Conservation (phyloP, 2,797 vertebrate species). For the Capromys pilorides region DNA sequence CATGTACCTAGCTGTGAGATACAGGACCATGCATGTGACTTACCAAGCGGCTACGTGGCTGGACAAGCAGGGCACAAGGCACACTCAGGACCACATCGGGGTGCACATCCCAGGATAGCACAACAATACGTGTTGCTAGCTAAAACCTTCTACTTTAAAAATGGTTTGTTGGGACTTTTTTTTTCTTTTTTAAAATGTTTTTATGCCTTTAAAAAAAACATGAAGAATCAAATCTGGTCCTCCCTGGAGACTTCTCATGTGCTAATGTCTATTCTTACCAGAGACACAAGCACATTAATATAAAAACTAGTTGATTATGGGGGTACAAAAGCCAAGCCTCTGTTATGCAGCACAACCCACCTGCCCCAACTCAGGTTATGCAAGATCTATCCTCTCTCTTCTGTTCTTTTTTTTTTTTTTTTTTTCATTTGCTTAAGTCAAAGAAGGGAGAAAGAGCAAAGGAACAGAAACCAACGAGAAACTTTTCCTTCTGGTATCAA, state of each 20-base stretch:
- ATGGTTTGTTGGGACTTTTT: constrained; percentile 80
- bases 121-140: constrained; percentile 79
- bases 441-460: constrained; percentile 86
- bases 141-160: constrained; percentile 90
- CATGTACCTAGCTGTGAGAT: constrained; percentile 85
- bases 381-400: constrained; percentile 83
- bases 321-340: constrained; percentile 84
- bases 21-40: constrained; percentile 88
- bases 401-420: constrained; percentile 49
- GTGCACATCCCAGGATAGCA: constrained; percentile 82
- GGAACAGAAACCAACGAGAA: constrained; percentile 78
- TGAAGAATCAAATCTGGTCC: constrained; percentile 82
- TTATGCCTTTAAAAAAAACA: constrained; percentile 34
- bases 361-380: constrained; percentile 84
- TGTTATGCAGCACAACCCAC: constrained; percentile 85
- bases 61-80: constrained; percentile 90
- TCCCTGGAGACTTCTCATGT: constrained; percentile 84
- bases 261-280: constrained; percentile 89
- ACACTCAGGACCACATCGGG: constrained; percentile 86
- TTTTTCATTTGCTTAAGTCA: constrained; percentile 81
- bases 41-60: constrained; percentile 96
- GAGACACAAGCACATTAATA: constrained; percentile 87
- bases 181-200: constrained; percentile 72
- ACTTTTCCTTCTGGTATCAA: constrained; percentile 85
- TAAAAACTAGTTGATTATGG: constrained; percentile 91